Base-by-base conservation (phyloP, 2,888 invertebrate species). In the Ametastegia equiseti region DNA sequence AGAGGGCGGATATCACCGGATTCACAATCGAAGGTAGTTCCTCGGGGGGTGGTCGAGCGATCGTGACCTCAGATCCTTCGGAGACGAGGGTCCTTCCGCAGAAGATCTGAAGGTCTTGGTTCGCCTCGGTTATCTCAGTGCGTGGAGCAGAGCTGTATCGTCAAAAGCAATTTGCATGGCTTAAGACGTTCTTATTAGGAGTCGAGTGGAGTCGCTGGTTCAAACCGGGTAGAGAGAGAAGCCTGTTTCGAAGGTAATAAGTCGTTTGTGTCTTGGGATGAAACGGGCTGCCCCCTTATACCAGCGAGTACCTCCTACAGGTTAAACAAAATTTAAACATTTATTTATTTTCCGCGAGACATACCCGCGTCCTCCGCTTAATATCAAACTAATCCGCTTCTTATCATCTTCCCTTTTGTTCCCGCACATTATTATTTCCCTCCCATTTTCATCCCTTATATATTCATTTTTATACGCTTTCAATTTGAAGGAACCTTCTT, bases 91-190 rank as follows among this genome's bases (percentile, higher is more conserved):
- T 67, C 39, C 67, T 67, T 39, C 5, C 9, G 36, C 67, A 36
- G n/a, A n/a, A 19, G 67, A 67, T 67, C 42, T 42, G 67, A 67
- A 67, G 39, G 39, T 19, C 36, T n/a, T n/a, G n/a, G 36, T 67
- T 42, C 67, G 36, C 27, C 36, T 42, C 19, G 39, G 36, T 67
- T n/a, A n/a, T 11, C 39, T 39, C 19, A 13, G 39, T 42, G 67
- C 67, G 67, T 60, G 30, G 60, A 60, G 60, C 7, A 30, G 30
- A 15, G 42, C 15, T 27, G 23, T 75, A 75, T 75, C 36, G 75
- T 75, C 75, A 50, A 54, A 75, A 75, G 75, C 75, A 75, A 75
- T 75, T 50, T 75, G 54, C 54, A 75, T 75, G 75, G 75, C 75
- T 75, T 33, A 75, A 75, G 75, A 75, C 54, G 54, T 75, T 50